phyloP scores from a whole-genome alignment of 2,113 vertebrate species.

The Zingel zingel region DNA sequence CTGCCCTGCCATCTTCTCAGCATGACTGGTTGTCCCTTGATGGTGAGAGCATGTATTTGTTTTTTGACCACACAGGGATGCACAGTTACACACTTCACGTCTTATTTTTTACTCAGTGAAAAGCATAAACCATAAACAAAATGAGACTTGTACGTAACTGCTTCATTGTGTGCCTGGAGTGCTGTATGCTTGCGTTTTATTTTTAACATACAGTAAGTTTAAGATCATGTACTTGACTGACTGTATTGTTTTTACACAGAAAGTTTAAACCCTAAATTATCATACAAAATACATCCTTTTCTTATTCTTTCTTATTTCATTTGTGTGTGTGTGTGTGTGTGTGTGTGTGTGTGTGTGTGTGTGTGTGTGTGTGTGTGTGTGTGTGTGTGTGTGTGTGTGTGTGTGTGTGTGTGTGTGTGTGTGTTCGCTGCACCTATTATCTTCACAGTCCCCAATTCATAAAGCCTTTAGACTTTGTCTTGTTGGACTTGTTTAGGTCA shows the following conservation, averaged over 20 bases:
- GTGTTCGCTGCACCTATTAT: neutral
- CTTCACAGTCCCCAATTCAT: neutral
- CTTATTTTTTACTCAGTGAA: constrained; percentile 3
- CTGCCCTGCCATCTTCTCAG: constrained; percentile 96
- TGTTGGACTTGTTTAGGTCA: neutral
- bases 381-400: neutral
- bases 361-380: constrained; percentile 3
- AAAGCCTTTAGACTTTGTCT: neutral
- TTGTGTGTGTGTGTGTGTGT: constrained; percentile 7
- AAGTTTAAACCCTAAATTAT: neutral
- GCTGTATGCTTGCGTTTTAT: neutral
- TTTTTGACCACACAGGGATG: neutral
- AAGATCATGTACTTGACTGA: neutral
- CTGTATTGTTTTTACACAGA: neutral
- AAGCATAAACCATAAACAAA: constrained; percentile 6
- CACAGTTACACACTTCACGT: neutral
- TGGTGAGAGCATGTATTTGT: constrained; percentile 85
- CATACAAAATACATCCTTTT: neutral
- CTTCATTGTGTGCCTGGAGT: neutral
- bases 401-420: neutral
- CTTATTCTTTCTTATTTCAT: neutral
- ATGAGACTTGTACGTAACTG: neutral
- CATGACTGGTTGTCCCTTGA: constrained; percentile 99
- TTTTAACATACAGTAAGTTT: neutral
- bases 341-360: neutral